Evolutionary conservation across 2,888 invertebrate species (phyloP).

Genomic region (Theodoxus fluviatilis): DNA sequence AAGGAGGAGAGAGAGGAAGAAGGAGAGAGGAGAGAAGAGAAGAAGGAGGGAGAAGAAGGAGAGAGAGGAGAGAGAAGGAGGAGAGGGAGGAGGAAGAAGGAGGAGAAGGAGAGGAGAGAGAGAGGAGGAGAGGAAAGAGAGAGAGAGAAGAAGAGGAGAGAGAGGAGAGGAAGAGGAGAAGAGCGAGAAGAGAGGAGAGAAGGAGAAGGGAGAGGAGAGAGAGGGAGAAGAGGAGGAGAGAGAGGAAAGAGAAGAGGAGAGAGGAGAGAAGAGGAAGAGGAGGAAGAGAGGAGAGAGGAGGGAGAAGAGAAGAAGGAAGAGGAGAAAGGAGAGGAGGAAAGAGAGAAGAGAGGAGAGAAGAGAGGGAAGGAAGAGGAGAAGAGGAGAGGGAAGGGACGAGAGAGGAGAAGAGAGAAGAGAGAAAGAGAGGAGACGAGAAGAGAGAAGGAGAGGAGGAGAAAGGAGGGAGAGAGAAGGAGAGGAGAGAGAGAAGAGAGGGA

Average conservation of each 20-base stretch:
- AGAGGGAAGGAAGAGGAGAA: not conserved
- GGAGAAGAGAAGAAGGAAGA: not conserved
- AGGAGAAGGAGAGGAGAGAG: not conserved
- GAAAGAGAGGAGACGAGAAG: not conserved
- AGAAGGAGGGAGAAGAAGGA: not conserved
- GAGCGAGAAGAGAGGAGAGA: not conserved
- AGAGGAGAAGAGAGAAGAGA: not conserved
- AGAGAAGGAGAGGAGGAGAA: not conserved
- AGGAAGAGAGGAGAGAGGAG: not conserved
- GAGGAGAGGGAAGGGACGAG: not conserved
- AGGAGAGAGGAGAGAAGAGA: not conserved
- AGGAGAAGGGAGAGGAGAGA: not conserved
- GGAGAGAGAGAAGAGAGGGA: constrained; percentile 2
- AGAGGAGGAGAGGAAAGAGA: not conserved
- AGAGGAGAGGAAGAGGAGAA: not conserved
- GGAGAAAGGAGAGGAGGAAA: too few species aligned
- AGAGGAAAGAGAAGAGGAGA: not conserved
- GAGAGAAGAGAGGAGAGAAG: not conserved
- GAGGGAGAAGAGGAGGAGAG: not conserved
- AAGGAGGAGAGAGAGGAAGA: not conserved
- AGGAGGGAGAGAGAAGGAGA: not conserved
- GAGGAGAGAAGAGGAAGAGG: too few species aligned
- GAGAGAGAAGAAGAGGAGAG: not conserved
- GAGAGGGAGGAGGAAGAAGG: not conserved
- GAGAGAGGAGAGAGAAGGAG: not conserved